Conservation (phyloP, 2,113 vertebrate genomes). For the Salvelinus namaycush region DNA sequence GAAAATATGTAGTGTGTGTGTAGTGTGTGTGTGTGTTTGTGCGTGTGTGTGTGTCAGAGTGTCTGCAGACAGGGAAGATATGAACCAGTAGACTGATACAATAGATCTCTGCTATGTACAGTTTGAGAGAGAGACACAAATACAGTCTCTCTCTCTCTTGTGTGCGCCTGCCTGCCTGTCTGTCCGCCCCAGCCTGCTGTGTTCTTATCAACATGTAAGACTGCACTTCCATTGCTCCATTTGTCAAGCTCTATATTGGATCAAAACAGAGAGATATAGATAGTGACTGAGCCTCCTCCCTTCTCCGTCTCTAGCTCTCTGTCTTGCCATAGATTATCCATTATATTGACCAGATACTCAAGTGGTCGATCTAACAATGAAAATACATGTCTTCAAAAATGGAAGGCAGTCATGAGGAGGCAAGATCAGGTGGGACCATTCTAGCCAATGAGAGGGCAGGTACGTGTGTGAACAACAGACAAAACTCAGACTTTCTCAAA, state of each 20-base stretch:
- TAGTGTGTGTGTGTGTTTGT: background rate
- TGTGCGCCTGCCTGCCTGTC: no score
- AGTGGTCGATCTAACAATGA: no score
- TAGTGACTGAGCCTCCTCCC: background rate
- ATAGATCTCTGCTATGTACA: background rate
- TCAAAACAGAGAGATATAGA: slow-evolving; percentile 2
- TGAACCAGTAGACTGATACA: background rate
- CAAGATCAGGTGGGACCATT: no score
- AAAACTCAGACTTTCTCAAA: no score
- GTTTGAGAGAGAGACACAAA: background rate
- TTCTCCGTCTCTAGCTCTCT: background rate
- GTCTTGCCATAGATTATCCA: background rate
- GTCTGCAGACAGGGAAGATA: background rate
- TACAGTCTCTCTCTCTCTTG: no score
- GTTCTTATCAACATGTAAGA: background rate
- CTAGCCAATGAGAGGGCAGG: no score
- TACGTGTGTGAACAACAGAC: no score
- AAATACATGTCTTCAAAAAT: no score
- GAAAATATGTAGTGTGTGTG: no score
- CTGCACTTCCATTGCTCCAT: background rate
- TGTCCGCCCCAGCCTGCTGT: background rate
- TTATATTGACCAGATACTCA: no score
- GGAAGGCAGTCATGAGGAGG: no score
- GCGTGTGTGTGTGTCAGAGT: background rate
- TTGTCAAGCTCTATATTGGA: slow-evolving; percentile 9